A percentile compares a stretch with the other conserved stretches of the same genome.
phyloP scores from a whole-genome alignment of 2,113 vertebrate species.

The Elephas maximus region DNA sequence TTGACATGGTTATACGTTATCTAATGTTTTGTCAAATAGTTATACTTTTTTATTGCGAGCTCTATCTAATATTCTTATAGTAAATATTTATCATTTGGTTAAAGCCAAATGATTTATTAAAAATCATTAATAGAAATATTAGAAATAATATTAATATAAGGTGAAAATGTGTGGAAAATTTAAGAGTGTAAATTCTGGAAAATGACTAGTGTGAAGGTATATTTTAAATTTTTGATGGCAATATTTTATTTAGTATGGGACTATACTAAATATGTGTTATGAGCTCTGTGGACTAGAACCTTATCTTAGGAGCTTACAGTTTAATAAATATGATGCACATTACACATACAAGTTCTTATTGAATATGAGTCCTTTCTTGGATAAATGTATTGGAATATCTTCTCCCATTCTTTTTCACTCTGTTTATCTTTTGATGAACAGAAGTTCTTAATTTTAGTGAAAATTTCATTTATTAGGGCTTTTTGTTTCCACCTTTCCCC shows the following conservation, averaged over 20 bases:
- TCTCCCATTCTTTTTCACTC: background rate
- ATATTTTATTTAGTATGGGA: background rate
- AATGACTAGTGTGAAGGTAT: background rate
- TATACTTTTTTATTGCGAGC: background rate
- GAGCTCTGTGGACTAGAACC: background rate
- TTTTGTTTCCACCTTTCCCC: background rate
- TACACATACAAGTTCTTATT: background rate
- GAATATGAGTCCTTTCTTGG: background rate
- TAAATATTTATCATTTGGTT: background rate
- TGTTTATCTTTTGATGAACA: background rate
- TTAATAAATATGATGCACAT: background rate
- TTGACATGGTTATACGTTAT: background rate
- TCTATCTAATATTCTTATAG: background rate
- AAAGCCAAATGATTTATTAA: background rate
- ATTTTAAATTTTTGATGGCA: constrained; percentile 10
- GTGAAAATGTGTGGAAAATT: background rate
- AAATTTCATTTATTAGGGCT: constrained; percentile 12
- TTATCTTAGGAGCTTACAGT: background rate
- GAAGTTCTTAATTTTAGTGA: background rate
- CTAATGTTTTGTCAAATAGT: background rate
- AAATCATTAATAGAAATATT: background rate
- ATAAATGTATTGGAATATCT: background rate
- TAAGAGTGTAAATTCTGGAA: background rate
- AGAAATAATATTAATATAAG: background rate
- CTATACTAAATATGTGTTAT: background rate